Percentiles rank a stretch among this genome's conserved stretches.
These are phyloP conservation scores for Marronus borbonicus DNA, from an alignment of 2,888 invertebrate genomes.

Conservation along the genomic window DNA sequence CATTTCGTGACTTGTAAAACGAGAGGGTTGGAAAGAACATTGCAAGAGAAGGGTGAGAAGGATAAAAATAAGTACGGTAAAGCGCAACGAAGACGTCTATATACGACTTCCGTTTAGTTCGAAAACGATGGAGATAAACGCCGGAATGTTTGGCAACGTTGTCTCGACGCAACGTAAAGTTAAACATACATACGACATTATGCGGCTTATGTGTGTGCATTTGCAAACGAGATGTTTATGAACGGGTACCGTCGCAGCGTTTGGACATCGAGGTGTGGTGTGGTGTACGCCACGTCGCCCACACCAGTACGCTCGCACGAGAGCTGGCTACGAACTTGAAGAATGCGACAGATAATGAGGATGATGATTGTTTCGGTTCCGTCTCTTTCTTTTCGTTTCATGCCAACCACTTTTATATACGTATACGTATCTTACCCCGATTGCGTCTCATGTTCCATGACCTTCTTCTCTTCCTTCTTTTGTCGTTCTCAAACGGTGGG, in stretches of 20 bases:
- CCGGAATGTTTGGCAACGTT: conserved; percentile 59
- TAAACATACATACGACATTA: conserved; percentile 56
- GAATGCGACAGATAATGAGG: conserved; percentile 60
- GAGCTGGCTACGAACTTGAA: conserved; percentile 58
- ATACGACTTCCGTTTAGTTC: conserved; percentile 51
- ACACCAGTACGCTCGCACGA: background rate
- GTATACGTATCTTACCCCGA: background rate
- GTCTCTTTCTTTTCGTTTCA: background rate
- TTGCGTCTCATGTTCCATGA: background rate
- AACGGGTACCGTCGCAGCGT: conserved; percentile 56
- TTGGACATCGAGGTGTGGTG: background rate
- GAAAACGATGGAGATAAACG: conserved; percentile 52
- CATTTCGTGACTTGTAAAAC: conserved; percentile 46
- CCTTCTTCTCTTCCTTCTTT: background rate
- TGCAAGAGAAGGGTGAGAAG: conserved; percentile 55
- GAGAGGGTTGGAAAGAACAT: background rate
- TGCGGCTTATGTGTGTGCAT: conserved; percentile 67
- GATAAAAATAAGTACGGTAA: conserved; percentile 63
- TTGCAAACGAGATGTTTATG: conserved; percentile 68
- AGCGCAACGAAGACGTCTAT: conserved; percentile 54
- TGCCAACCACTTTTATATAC: too few relatives aligned
- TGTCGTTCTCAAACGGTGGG: background rate
- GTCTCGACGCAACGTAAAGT: conserved; percentile 60
- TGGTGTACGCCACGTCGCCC: too few relatives aligned
- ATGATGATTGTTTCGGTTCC: conserved; percentile 54